Conservation (phyloP, 1,140 invertebrate genomes). For the Homalodisca vitripennis region DNA sequence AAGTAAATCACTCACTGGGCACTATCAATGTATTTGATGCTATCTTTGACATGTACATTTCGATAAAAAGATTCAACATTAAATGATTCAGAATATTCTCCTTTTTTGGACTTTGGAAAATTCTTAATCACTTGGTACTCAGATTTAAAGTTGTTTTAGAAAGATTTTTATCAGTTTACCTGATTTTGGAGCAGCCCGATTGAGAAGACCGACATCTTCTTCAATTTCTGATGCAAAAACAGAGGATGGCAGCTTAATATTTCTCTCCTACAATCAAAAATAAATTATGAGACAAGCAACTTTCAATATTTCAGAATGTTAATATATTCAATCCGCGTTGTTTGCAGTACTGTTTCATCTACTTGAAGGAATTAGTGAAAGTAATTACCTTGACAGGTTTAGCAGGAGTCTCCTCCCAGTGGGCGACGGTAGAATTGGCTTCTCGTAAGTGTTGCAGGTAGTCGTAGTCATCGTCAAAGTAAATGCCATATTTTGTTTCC, state of each 20-base stretch:
- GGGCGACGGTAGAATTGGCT: constrained; percentile 44
- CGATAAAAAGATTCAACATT: too few relatives aligned
- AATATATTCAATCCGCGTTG: neutral
- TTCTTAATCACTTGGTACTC: too few relatives aligned
- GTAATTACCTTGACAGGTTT: neutral
- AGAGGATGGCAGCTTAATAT: constrained; percentile 78
- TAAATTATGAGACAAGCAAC: too few relatives aligned
- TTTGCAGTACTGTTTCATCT: neutral
- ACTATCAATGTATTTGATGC: too few relatives aligned
- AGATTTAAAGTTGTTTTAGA: too few relatives aligned
- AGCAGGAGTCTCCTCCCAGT: constrained; percentile 21
- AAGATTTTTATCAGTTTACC: too few relatives aligned
- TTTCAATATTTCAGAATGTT: neutral
- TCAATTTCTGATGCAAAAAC: constrained; percentile 89
- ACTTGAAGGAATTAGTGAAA: neutral
- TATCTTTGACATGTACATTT: too few relatives aligned
- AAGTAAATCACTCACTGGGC: too few relatives aligned
- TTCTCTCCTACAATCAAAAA: constrained; percentile 40
- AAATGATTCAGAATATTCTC: too few relatives aligned
- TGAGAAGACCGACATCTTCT: constrained; percentile 85
- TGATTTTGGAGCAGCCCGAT: constrained; percentile 76
- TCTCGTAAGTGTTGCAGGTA: constrained; percentile 89
- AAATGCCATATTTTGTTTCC: constrained; percentile 88
- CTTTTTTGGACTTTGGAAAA: too few relatives aligned
- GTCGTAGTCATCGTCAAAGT: constrained; percentile 94